Percentiles rank a stretch among this genome's conserved stretches.
phyloP scores from a whole-genome alignment of 2,888 invertebrate species.

The Achlya flavicornis region DNA sequence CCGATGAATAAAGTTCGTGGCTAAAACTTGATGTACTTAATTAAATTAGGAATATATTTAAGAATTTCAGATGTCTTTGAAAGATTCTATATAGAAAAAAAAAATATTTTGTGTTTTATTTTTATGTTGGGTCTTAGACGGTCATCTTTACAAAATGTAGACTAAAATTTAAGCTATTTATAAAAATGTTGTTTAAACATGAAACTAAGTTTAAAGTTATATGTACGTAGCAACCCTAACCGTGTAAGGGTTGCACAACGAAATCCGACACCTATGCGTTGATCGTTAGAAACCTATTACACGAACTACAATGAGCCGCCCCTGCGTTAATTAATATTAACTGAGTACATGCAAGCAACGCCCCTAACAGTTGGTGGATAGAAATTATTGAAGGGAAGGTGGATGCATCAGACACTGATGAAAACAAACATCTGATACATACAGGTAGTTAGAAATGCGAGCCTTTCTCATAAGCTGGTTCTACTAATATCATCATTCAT shows the following conservation, averaged over 20 bases:
- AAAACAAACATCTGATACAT: constrained; percentile 67
- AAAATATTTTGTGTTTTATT: too few relatives aligned
- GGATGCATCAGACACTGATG: constrained; percentile 71
- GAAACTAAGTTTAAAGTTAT: neutral
- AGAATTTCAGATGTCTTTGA: too few relatives aligned
- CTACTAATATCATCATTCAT: too few relatives aligned
- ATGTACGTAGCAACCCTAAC: neutral
- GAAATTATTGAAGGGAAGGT: constrained; percentile 64
- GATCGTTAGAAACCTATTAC: constrained; percentile 15
- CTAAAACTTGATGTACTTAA: too few relatives aligned
- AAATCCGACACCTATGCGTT: constrained; percentile 10
- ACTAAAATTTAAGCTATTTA: too few relatives aligned
- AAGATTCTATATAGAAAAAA: too few relatives aligned
- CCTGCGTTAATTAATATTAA: constrained; percentile 61
- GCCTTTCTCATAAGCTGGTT: constrained; percentile 17
- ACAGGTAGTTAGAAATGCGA: constrained; percentile 35
- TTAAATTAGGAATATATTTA: too few relatives aligned
- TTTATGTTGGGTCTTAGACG: too few relatives aligned
- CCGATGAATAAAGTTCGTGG: too few relatives aligned
- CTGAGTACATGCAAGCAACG: constrained; percentile 52
- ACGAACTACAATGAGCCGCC: constrained; percentile 19
- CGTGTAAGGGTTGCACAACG: constrained; percentile 1
- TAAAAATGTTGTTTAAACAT: too few relatives aligned
- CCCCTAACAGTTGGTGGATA: constrained; percentile 61
- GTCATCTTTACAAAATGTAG: too few relatives aligned